Evolutionary conservation across 2,888 invertebrate genomes (phyloP).

Genomic region (Nomada ruficornis): DNA sequence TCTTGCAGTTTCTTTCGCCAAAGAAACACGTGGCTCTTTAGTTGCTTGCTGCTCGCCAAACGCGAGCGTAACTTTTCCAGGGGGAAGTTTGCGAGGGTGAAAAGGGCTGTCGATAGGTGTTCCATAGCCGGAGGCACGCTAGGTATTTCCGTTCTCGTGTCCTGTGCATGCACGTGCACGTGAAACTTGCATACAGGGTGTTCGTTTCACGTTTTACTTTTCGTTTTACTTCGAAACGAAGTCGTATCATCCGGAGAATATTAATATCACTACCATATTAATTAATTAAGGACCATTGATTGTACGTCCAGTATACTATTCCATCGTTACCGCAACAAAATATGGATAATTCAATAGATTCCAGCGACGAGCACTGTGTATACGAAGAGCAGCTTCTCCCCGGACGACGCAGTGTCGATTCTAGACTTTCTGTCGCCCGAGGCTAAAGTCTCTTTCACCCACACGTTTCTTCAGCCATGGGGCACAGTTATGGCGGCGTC

Average conservation of each 20-base stretch:
- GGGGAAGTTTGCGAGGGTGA: constrained; percentile 22
- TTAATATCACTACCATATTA: too few relatives aligned
- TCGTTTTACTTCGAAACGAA: too few relatives aligned
- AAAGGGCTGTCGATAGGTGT: constrained; percentile 51
- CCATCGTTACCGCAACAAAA: too few relatives aligned
- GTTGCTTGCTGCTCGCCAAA: constrained; percentile 18
- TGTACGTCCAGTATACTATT: too few relatives aligned
- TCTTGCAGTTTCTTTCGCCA: constrained; percentile 19
- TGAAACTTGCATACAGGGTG: constrained; percentile 6
- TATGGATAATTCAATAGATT: too few relatives aligned
- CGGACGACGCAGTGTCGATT: constrained; percentile 36
- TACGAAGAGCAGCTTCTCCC: constrained; percentile 15
- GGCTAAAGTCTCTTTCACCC: constrained; percentile 48
- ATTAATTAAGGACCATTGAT: too few relatives aligned
- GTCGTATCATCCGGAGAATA: too few relatives aligned
- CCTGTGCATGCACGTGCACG: constrained; percentile 6
- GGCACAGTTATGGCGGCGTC: constrained; percentile 20
- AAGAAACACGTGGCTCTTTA: not conserved
- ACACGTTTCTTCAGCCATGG: constrained; percentile 21
- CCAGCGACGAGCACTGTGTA: not conserved
- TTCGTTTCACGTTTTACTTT: too few relatives aligned
- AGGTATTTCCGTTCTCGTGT: constrained; percentile 49
- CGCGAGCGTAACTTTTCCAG: constrained; percentile 6
- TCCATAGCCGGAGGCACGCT: constrained; percentile 29
- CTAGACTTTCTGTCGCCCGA: constrained; percentile 59